These are phyloP conservation scores for Stichodactyla mertensii DNA, from an alignment of 64 coral and sea anemone species.

Conservation along the genomic window DNA sequence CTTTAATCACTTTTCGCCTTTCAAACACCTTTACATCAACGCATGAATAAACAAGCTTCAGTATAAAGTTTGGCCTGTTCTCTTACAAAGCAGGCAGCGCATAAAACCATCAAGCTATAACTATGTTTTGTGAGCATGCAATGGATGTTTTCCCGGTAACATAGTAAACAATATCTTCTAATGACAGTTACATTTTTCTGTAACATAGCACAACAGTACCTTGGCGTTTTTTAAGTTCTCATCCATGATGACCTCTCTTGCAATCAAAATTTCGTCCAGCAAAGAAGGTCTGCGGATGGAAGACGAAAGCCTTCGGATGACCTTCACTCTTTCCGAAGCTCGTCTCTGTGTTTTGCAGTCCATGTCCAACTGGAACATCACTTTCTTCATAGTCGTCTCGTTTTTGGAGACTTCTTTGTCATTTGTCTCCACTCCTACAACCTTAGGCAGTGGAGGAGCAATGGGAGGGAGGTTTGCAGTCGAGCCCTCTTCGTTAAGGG, in stretches of 20 bases:
- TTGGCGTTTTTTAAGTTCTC: background rate
- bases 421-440: background rate
- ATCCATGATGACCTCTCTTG: background rate
- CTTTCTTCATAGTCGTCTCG: background rate
- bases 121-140: background rate
- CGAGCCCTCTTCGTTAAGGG: background rate
- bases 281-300: background rate
- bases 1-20: slow-evolving; percentile 3
- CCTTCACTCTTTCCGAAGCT: background rate
- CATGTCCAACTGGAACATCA: background rate
- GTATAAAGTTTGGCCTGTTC: too few species aligned
- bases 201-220: background rate
- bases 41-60: too few species aligned
- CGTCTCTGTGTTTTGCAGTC: background rate
- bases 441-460: background rate
- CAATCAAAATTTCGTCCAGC: background rate
- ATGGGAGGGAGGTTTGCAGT: background rate
- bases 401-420: background rate
- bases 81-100: too few species aligned
- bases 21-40: background rate
- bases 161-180: too few species aligned
- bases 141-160: background rate
- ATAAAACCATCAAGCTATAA: background rate
- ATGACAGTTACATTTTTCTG: too few species aligned
- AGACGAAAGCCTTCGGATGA: slow-evolving; percentile 7